These are phyloP conservation scores for Unio delphinus DNA, from an alignment of 2,888 invertebrate genomes.

Conservation along the genomic window DNA sequence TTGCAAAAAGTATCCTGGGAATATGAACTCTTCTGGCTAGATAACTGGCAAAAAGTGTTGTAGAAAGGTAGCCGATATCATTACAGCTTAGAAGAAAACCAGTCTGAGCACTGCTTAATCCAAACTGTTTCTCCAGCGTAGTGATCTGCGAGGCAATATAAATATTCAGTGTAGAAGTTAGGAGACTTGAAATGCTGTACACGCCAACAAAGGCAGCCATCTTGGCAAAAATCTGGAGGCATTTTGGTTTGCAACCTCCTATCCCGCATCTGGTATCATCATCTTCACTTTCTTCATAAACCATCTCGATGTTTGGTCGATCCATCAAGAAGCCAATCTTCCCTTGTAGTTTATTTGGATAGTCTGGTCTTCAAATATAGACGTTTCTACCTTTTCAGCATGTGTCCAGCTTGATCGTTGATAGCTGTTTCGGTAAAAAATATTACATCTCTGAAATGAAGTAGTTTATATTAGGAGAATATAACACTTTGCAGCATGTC, in stretches of 20 bases:
- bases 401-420: too few species aligned
- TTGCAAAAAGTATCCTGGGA: constrained; percentile 27
- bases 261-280: constrained; percentile 42
- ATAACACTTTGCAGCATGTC: too few species aligned
- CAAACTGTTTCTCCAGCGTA: constrained; percentile 55
- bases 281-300: constrained; percentile 4
- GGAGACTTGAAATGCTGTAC: constrained; percentile 35
- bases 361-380: too few species aligned
- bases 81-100: constrained; percentile 58
- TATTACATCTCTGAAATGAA: too few species aligned
- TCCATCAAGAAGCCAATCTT: too few species aligned
- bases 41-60: constrained; percentile 41
- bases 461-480: too few species aligned
- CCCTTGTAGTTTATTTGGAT: too few species aligned
- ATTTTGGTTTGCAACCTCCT: constrained; percentile 21
- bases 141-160: constrained; percentile 50
- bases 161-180: constrained; percentile 37
- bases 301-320: too few species aligned
- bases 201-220: constrained; percentile 29
- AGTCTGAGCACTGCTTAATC: constrained; percentile 51
- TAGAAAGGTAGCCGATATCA: constrained; percentile 54
- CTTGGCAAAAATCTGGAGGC: constrained; percentile 31
- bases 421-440: too few species aligned
- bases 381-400: too few species aligned
- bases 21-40: constrained; percentile 39